A percentile compares a stretch with the other conserved stretches of the same genome.
These are phyloP conservation scores for Luidia sarsii DNA, from an alignment of 53 echinoderm and acorn worm species.

Conservation along the genomic window DNA sequence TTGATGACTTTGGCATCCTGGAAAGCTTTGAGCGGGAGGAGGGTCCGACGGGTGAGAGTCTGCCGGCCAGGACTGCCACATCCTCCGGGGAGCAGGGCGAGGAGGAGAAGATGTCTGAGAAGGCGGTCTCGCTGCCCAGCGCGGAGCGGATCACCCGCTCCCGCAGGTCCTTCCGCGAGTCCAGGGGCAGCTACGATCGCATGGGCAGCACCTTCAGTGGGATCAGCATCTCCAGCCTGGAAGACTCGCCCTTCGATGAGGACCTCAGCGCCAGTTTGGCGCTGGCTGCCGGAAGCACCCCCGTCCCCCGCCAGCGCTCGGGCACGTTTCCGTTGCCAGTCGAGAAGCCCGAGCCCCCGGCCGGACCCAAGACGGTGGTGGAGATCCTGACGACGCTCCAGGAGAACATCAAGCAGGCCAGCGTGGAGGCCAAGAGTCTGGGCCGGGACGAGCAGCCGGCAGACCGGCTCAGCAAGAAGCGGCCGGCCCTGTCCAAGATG, in stretches of 20 bases:
- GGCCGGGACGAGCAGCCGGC: constrained; percentile 9
- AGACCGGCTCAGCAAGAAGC: not conserved
- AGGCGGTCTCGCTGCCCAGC: not conserved
- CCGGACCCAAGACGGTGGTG: constrained; percentile 58
- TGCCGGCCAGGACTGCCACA: not conserved
- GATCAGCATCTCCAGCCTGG: constrained; percentile 43
- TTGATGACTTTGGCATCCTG: constrained; percentile 51
- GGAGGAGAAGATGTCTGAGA: constrained; percentile 19
- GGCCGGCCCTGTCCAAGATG: constrained; percentile 54
- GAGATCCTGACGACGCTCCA: constrained; percentile 74
- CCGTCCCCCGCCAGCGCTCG: constrained; percentile 57
- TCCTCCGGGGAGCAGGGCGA: constrained; percentile 33
- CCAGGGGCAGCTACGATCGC: constrained; percentile 49
- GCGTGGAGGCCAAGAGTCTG: constrained; percentile 17
- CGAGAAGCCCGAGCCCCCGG: constrained; percentile 10
- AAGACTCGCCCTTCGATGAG: constrained; percentile 68
- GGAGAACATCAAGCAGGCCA: constrained; percentile 53
- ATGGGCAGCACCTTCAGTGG: constrained; percentile 44
- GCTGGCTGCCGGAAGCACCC: not conserved
- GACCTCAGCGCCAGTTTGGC: not conserved
- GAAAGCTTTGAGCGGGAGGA: constrained; percentile 53
- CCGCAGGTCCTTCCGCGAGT: constrained; percentile 51
- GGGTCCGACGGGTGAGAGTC: not conserved
- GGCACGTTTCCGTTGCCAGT: constrained; percentile 53
- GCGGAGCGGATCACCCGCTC: constrained; percentile 43